Evolutionary conservation across 2,113 vertebrate genomes (phyloP).

Genomic region (Setophaga kirtlandii): DNA sequence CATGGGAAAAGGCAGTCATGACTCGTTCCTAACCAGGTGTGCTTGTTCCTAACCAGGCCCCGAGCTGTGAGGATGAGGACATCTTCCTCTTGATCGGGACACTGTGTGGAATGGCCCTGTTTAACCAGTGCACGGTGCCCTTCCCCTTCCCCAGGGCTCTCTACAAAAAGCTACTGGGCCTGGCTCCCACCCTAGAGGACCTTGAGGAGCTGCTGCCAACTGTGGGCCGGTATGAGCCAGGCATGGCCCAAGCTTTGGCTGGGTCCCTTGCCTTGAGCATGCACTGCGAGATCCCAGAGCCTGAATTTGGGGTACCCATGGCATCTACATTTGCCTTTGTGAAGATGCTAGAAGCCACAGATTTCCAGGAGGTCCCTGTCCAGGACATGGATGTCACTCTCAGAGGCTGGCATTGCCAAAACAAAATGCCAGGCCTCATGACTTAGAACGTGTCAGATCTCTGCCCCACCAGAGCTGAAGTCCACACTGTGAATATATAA

Average conservation of each 20-base stretch:
- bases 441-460: neutral
- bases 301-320: accelerated
- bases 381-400: neutral
- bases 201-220: constrained; percentile 69
- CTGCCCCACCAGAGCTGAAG: neutral
- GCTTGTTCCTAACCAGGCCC: neutral
- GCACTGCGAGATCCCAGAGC: neutral
- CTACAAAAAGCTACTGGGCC: constrained; percentile 69
- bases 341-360: neutral
- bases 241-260: neutral
- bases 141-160: constrained; percentile 67
- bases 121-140: neutral
- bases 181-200: constrained; percentile 55
- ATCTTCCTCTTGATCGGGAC: constrained; percentile 38
- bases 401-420: neutral
- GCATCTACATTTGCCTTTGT: accelerated
- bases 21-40: neutral
- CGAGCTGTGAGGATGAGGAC: neutral
- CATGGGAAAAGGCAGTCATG: neutral
- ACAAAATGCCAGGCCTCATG: neutral
- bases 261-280: no score
- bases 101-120: constrained; percentile 67
- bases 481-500: neutral
- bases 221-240: constrained; percentile 28
- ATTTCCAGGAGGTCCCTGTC: neutral